A percentile compares a stretch with the other conserved stretches of the same genome.
Evolutionary conservation across 2,888 invertebrate species (phyloP).

Genomic region (Trissolcus brochymenae): DNA sequence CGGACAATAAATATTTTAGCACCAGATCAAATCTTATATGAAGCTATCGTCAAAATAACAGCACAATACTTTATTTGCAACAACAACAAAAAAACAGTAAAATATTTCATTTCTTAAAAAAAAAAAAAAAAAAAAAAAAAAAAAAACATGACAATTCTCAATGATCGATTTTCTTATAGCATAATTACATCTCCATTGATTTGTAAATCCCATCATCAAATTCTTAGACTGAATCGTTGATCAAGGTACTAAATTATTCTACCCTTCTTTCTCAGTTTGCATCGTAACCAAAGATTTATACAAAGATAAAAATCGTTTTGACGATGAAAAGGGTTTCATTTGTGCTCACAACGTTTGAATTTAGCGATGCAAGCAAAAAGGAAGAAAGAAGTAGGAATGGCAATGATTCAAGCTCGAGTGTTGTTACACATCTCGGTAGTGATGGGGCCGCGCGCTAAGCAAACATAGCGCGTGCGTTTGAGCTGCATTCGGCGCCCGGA

Average conservation of each 20-base stretch:
- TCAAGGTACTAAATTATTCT: neutral
- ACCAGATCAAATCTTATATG: no score
- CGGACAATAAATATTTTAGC: no score
- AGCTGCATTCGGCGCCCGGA: conserved; percentile 14
- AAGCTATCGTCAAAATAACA: no score
- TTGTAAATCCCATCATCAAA: neutral
- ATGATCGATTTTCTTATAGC: neutral
- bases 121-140: no score
- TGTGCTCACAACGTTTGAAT: conserved; percentile 1
- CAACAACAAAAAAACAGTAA: no score
- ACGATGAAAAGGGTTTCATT: neutral
- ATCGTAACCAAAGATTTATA: conserved; percentile 7
- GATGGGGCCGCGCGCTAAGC: conserved; percentile 9
- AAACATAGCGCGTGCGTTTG: conserved; percentile 21
- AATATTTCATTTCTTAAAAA: no score
- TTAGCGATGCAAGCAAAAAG: conserved; percentile 3
- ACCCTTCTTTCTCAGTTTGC: neutral
- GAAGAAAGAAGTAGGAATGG: conserved; percentile 6
- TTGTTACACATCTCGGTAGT: conserved; percentile 13
- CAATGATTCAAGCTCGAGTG: conserved; percentile 38
- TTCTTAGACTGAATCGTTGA: neutral
- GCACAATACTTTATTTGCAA: no score
- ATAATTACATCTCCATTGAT: neutral
- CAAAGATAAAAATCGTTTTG: conserved; percentile 15
- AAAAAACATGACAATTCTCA: no score